Evolutionary conservation across 2,888 invertebrate species (phyloP).

Genomic region (Drosophila peninsularis): DNA sequence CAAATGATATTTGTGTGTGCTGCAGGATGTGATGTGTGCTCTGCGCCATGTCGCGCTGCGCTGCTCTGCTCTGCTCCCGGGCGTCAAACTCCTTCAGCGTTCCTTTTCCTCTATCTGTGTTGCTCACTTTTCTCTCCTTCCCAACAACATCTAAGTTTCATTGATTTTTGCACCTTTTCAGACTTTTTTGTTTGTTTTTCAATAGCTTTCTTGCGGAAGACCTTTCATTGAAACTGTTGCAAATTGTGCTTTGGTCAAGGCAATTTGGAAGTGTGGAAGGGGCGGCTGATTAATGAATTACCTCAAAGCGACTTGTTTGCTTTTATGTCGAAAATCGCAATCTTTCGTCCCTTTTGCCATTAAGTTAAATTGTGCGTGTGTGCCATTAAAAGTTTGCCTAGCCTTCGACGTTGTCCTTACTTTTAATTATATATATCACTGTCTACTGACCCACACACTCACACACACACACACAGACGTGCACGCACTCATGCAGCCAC

Average conservation of each 20-base stretch:
- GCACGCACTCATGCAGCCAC: constrained; percentile 12
- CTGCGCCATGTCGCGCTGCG: constrained; percentile 9
- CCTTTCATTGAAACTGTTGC: constrained; percentile 31
- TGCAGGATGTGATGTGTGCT: constrained; percentile 33
- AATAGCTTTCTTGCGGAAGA: constrained; percentile 27
- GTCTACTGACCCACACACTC: constrained; percentile 6
- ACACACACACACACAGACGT: constrained; percentile 21
- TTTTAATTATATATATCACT: constrained; percentile 75
- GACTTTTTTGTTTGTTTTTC: background rate
- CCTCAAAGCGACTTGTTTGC: constrained; percentile 70
- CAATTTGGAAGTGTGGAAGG: background rate
- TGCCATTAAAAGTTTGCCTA: constrained; percentile 68
- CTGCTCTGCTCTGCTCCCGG: constrained; percentile 3
- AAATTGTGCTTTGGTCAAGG: constrained; percentile 40
- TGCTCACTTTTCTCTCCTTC: constrained; percentile 15
- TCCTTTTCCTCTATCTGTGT: constrained; percentile 14
- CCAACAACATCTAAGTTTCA: constrained; percentile 59
- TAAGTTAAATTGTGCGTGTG: constrained; percentile 75
- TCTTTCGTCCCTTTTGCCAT: constrained; percentile 70
- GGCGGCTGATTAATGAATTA: constrained; percentile 72
- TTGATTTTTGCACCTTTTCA: constrained; percentile 63
- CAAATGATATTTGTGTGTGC: constrained; percentile 66
- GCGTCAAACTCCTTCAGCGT: constrained; percentile 13
- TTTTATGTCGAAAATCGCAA: constrained; percentile 64
- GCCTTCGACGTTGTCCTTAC: constrained; percentile 41